phyloP scores from a whole-genome alignment of 2,113 vertebrate species.

The Oryzias javanicus region DNA sequence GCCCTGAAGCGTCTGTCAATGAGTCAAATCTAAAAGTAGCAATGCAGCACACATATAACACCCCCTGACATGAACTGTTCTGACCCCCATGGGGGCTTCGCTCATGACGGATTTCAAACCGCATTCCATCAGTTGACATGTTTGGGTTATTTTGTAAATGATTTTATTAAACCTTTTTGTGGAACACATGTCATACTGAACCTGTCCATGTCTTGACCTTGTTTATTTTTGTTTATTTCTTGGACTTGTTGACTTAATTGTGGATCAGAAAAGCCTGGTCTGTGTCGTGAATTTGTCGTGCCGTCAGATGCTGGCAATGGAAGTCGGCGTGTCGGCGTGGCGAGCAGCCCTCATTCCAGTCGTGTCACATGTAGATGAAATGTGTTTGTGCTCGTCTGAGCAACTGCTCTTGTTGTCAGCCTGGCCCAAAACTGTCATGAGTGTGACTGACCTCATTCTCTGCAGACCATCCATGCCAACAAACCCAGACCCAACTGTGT shows the following conservation, averaged over 20 bases:
- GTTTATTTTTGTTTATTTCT: constrained; percentile 1
- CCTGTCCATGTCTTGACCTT: background rate
- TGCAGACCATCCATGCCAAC: constrained; percentile 4
- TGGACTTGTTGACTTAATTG: background rate
- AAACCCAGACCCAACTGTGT: constrained; percentile 14
- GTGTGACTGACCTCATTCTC: constrained; percentile 23
- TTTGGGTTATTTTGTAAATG: background rate
- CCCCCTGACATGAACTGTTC: constrained; percentile 2
- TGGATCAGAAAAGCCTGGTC: no score
- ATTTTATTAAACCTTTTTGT: no score
- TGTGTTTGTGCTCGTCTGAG: constrained; percentile 7
- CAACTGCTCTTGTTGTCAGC: constrained; percentile 22
- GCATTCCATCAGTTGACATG: background rate
- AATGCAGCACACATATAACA: constrained; percentile 10
- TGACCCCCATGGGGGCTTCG: constrained; percentile 14
- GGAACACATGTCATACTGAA: constrained; percentile 17
- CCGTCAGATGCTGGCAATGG: constrained; percentile 18
- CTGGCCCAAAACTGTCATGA: constrained; percentile 34
- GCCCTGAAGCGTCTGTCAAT: background rate
- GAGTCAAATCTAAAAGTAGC: constrained; percentile 20
- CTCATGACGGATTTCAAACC: background rate
- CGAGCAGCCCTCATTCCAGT: constrained; percentile 21
- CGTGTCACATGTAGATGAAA: constrained; percentile 43
- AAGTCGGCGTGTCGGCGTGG: constrained; percentile 21
- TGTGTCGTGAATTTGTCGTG: constrained; percentile 28